Evolutionary conservation across 2,113 vertebrate genomes (phyloP).

Genomic region (Chamaea fasciata): DNA sequence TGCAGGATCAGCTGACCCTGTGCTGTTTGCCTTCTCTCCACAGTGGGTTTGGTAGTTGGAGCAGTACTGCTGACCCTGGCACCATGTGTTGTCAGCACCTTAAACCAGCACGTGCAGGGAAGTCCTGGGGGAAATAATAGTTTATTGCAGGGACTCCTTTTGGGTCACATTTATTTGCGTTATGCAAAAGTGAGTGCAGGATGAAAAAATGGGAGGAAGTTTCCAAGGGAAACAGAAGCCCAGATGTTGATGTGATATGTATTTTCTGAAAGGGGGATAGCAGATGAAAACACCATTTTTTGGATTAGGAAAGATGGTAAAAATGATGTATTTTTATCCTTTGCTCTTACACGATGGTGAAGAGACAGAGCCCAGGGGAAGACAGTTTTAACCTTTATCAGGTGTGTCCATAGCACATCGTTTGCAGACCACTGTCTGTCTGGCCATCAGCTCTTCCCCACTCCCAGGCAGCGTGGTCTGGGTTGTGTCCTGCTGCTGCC

Average conservation of each 20-base stretch:
- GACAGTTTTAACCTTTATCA: neutral
- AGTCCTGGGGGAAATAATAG: neutral
- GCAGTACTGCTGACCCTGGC: too few relatives aligned
- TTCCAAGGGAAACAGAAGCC: neutral
- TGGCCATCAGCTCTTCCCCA: neutral
- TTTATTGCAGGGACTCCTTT: neutral
- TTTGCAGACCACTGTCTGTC: neutral
- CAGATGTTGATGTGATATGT: neutral
- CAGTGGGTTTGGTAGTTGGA: neutral
- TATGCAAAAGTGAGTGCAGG: neutral
- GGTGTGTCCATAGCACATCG: rapidly evolving
- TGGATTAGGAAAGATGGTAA: neutral
- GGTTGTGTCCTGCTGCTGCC: neutral
- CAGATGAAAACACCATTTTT: neutral
- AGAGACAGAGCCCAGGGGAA: neutral
- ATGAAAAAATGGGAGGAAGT: neutral
- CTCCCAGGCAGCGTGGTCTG: rapidly evolving
- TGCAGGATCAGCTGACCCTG: too few relatives aligned
- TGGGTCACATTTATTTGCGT: rapidly evolving
- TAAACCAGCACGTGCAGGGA: neutral
- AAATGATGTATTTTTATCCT: neutral
- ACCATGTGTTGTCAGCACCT: rapidly evolving
- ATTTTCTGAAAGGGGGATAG: neutral
- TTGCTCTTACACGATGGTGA: rapidly evolving
- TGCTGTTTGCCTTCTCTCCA: neutral